Conservation (phyloP, 23 tunicate genomes). For the Corella eumyota region DNA sequence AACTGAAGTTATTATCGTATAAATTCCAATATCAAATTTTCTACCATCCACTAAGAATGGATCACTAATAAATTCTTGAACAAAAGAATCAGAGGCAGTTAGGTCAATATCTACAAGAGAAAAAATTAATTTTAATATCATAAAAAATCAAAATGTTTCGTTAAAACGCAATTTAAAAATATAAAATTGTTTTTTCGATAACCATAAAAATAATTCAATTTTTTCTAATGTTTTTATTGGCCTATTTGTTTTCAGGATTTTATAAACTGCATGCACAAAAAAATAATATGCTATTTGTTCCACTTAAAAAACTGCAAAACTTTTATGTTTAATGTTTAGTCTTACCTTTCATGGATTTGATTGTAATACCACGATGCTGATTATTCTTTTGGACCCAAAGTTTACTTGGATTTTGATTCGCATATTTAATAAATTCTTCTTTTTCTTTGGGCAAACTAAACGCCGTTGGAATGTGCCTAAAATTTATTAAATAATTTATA, state of each 20-base stretch:
- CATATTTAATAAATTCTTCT: slow-evolving; percentile 33
- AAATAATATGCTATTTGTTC: not conserved
- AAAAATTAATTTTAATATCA: not conserved
- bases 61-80: slow-evolving; percentile 62
- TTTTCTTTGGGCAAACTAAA: slow-evolving; percentile 65
- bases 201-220: too few relatives aligned
- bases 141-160: not conserved
- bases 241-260: not conserved
- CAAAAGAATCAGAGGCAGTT: slow-evolving; percentile 53
- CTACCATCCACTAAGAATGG: slow-evolving; percentile 65
- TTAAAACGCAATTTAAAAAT: not conserved
- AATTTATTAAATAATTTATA: not conserved
- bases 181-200: too few relatives aligned
- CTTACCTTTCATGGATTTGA: slow-evolving; percentile 48
- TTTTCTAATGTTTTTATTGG: too few relatives aligned
- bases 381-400: slow-evolving; percentile 90
- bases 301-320: not conserved
- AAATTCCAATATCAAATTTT: slow-evolving; percentile 91
- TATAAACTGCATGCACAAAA: not conserved
- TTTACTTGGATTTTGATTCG: slow-evolving; percentile 47
- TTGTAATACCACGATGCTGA: slow-evolving; percentile 80
- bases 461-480: slow-evolving; percentile 77
- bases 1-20: slow-evolving; percentile 83
- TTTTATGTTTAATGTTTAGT: not conserved
- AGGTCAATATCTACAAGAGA: slow-evolving; percentile 35